Evolutionary conservation across 2,113 vertebrate species (phyloP).

Genomic region (Symphodus melops): DNA sequence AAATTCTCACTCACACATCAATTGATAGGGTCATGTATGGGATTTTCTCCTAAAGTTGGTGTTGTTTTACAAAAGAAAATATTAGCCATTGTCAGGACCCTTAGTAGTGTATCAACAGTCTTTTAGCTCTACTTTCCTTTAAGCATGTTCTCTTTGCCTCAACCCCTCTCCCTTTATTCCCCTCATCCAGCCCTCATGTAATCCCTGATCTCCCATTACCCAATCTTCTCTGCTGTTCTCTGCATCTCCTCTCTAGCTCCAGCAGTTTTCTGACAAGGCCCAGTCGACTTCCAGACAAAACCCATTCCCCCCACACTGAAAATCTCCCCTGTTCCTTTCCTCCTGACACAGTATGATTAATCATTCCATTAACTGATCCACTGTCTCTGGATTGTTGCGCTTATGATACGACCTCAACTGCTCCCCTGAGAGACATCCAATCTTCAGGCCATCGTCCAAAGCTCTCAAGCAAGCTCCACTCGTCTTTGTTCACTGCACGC

Average conservation of each 20-base stretch:
- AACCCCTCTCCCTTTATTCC: conserved; percentile 41
- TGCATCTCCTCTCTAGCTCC: conserved; percentile 46
- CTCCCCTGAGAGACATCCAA: conserved; percentile 52
- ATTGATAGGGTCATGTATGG: conserved; percentile 73
- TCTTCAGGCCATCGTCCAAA: conserved; percentile 61
- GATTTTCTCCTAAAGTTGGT: conserved; percentile 66
- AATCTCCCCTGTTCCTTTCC: conserved; percentile 49
- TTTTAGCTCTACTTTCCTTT: conserved; percentile 52
- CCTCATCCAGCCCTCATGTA: conserved; percentile 53
- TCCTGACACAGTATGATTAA: conserved; percentile 66
- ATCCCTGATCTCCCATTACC: conserved; percentile 71
- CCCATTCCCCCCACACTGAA: conserved; percentile 28
- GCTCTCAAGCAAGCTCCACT: conserved; percentile 41
- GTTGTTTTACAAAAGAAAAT: conserved; percentile 73
- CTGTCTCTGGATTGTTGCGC: conserved; percentile 50
- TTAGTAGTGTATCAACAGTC: conserved; percentile 64
- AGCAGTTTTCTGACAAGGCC: conserved; percentile 56
- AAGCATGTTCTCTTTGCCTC: conserved; percentile 44
- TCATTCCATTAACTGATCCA: conserved; percentile 69
- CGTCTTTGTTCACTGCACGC: conserved; percentile 40
- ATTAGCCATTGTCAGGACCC: conserved; percentile 70
- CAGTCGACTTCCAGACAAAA: conserved; percentile 56
- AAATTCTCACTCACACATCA: conserved; percentile 23
- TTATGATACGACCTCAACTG: conserved; percentile 53
- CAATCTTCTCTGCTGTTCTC: conserved; percentile 58